Percentiles rank a stretch among this genome's conserved stretches.
Conservation (phyloP, 2,113 vertebrate species). For the Chaetops frenatus region DNA sequence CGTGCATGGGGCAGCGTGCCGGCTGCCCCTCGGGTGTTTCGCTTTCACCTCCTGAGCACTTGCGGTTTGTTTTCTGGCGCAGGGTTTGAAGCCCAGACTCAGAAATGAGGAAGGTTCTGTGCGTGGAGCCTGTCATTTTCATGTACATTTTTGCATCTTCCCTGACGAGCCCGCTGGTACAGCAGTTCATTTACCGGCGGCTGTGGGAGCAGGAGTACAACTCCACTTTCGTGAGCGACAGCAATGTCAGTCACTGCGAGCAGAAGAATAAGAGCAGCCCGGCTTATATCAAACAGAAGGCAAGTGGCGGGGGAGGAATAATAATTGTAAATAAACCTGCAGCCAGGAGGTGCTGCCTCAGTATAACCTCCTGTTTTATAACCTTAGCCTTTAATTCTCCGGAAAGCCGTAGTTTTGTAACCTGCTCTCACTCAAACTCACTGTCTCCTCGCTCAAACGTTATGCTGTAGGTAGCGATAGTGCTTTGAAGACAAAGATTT, state of each 20-base stretch:
- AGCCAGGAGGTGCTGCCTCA: neutral
- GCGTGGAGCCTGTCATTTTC: constrained; percentile 86
- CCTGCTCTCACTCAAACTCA: neutral
- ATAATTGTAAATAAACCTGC: neutral
- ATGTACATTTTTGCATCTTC: constrained; percentile 78
- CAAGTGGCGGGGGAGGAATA: constrained; percentile 29
- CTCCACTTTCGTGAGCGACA: constrained; percentile 65
- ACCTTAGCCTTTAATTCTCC: neutral
- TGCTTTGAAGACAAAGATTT: neutral
- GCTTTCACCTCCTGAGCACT: accelerated
- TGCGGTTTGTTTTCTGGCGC: neutral
- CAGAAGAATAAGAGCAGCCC: constrained; percentile 69
- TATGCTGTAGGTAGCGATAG: neutral
- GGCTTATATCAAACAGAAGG: constrained; percentile 67
- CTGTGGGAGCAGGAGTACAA: constrained; percentile 84
- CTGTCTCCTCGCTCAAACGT: neutral
- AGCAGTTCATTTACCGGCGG: constrained; percentile 87
- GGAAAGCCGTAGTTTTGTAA: neutral
- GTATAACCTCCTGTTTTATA: neutral
- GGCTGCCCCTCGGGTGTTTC: neutral
- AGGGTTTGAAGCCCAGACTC: neutral
- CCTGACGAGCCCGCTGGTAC: constrained; percentile 71
- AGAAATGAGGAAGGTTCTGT: constrained; percentile 75
- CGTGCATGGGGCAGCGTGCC: neutral
- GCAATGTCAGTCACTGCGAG: constrained; percentile 74